Base-by-base conservation (phyloP, 2,113 vertebrate genomes). In the Megaceryle torquata region DNA sequence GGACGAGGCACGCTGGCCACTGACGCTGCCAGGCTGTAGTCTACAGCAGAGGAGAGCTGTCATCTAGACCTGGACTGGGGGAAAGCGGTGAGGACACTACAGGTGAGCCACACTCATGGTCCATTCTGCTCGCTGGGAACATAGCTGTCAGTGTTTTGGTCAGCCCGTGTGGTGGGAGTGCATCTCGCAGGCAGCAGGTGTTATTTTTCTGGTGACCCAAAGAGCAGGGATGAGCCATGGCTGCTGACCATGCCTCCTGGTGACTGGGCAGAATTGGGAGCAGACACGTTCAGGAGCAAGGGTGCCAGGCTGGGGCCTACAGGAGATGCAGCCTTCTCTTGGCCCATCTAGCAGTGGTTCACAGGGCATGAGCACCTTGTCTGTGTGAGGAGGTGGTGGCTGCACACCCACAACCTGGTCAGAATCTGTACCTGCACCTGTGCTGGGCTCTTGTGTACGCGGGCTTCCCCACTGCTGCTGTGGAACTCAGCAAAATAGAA, bases 101-200 rank as follows among this genome's bases (percentile, higher is more conserved):
- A 96, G 95, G 96, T 96, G 91, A 97, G 95, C 81, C 74, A 43
- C 65, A 35, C 15, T 81, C 48, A 6, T 24, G 31, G 77, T 37
- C 26, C 20, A 0, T 79, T 88, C 51, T 80, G 16, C 26, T 79
- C 37, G 13, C 28, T 24, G 39, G 65, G 54, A 76, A 5, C 7
- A 3, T 21, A 43, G 63, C 72, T 21, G 12, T 15, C 39, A 2
- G n/a, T 3, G 15, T 74, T 67, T 28, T 1, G 2, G 24, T 61
- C 44, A 69, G 71, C 57, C 53, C 29, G 0, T 11, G 35, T 10
- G 48, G 22, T 72, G 75, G 63, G 41, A 88, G 29, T 8, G 50
- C 33, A 10, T 85, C 57, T 35, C 28, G 16, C 6, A 7, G 54
- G 63, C 75, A 54, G 63, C 0, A 1, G 7, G 16, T 64, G 39